These are phyloP conservation scores for Allophyes oxyacanthae DNA, from an alignment of 2,888 invertebrate genomes.

Conservation along the genomic window DNA sequence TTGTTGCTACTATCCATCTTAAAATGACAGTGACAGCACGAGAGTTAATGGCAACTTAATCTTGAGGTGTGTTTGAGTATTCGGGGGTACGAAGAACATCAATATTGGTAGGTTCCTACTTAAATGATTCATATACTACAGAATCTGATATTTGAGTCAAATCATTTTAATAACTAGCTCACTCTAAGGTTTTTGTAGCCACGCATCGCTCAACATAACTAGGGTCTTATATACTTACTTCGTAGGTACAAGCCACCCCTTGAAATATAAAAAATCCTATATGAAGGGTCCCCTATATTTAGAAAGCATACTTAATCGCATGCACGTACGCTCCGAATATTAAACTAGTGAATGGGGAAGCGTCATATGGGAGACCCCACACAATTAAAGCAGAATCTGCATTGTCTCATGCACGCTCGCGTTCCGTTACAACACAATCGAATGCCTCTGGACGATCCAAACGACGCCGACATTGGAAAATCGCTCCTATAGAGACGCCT, in stretches of 20 bases:
- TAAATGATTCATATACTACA: no score
- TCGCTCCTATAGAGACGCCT: constrained; percentile 31
- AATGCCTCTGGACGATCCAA: constrained; percentile 55
- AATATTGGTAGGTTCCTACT: no score
- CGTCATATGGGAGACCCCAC: constrained; percentile 83
- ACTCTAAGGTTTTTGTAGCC: constrained; percentile 66
- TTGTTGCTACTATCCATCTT: no score
- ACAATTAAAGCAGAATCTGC: constrained; percentile 77
- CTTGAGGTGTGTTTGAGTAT: no score
- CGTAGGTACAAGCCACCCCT: constrained; percentile 82
- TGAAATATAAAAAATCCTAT: constrained; percentile 79
- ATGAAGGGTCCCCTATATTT: constrained; percentile 83
- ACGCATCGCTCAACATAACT: constrained; percentile 75
- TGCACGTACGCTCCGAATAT: constrained; percentile 84
- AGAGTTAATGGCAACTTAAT: no score
- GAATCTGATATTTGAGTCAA: not conserved
- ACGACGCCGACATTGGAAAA: constrained; percentile 42
- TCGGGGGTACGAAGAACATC: no score
- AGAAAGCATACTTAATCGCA: constrained; percentile 86
- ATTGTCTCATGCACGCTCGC: constrained; percentile 74
- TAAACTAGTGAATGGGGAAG: constrained; percentile 84
- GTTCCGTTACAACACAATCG: constrained; percentile 72
- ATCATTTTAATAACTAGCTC: constrained; percentile 21
- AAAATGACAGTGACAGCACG: no score
- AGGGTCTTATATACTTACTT: constrained; percentile 79